Percentiles rank a stretch among this genome's conserved stretches.
phyloP scores from a whole-genome alignment of 2,888 invertebrate species.

The Platynereis dumerilii region DNA sequence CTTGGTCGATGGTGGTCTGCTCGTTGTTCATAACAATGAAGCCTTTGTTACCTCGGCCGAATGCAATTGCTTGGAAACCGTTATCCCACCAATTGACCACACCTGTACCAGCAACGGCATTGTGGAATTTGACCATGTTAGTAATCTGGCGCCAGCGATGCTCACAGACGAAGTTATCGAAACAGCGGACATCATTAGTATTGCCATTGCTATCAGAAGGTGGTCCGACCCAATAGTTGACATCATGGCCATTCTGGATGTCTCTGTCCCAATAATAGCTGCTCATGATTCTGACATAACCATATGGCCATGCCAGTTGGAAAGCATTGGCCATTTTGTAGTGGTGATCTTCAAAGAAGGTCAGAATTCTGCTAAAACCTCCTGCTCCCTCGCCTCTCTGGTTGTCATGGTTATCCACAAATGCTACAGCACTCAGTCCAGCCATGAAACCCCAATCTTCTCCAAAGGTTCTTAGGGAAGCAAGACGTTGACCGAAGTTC shows the following conservation, averaged over 20 bases:
- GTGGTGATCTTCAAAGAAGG: slow-evolving; percentile 28
- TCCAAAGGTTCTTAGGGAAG: slow-evolving; percentile 45
- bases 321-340: slow-evolving; percentile 38
- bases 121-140: slow-evolving; percentile 79
- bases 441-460: slow-evolving; percentile 47
- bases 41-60: slow-evolving; percentile 76
- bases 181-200: slow-evolving; percentile 40
- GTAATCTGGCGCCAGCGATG: slow-evolving; percentile 40
- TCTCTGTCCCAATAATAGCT: not conserved
- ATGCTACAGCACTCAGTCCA: slow-evolving; percentile 69
- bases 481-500: slow-evolving; percentile 33
- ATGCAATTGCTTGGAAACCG: slow-evolving; percentile 79
- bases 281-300: slow-evolving; percentile 12
- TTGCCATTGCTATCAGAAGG: slow-evolving; percentile 45
- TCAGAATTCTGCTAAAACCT: slow-evolving; percentile 33
- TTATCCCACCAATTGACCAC: slow-evolving; percentile 80
- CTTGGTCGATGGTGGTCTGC: slow-evolving; percentile 33
- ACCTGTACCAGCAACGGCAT: slow-evolving; percentile 68
- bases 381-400: slow-evolving; percentile 68
- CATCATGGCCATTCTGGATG: slow-evolving; percentile 19
- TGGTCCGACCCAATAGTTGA: slow-evolving; percentile 41
- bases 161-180: slow-evolving; percentile 59
- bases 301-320: slow-evolving; percentile 40
- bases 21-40: slow-evolving; percentile 77
- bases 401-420: slow-evolving; percentile 89